Base-by-base conservation (phyloP, 2,888 invertebrate genomes). In the Uropetala carovei region DNA sequence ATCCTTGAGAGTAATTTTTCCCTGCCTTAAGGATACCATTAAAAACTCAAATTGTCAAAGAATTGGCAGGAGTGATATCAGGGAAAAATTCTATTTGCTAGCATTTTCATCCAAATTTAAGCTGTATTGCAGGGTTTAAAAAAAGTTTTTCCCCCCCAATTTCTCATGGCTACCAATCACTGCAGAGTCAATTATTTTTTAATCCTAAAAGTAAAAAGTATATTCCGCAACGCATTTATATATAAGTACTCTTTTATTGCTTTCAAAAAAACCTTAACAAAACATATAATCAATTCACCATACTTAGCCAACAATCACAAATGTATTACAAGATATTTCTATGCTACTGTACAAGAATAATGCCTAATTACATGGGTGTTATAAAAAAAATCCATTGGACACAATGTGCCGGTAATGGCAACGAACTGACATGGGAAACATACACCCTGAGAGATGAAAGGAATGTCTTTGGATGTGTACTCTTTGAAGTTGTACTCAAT, bases 401-500 rank as follows among this genome's bases (percentile, higher is more conserved):
- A n/a, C 75, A 75, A 75, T 43, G 43, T 43, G 43, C 43, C 43
- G 43, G 5, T 43, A 43, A 43, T 43, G 43, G 43, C 5, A 5
- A 43, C 5, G 43, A 43, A 43, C 43, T 43, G 5, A 43, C 43
- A 75, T 22, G 27, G 22, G 13, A 75, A 75, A 75, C 27, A 18
- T 75, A 27, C 75, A 27, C 22, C 75, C 75, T 75, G 75, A 75
- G 75, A 75, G 75, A 27, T 75, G 22, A 75, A 75, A 43, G 43
- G 43, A 43, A 27, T 75, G 27, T 27, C 27, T 27, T 27, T 27
- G 22, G 27, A 75, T 10, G 75, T 27, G 9, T 27, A 75, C 22
- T 75, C 75, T 75, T 75, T 75, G 22, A 7, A 13, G 10, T 75
- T 75, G 75, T 27, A 27, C 75, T 27, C 43, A 5, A 43, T 43